Base-by-base conservation (phyloP, 2,888 invertebrate genomes). In the Xylota sylvarum region DNA sequence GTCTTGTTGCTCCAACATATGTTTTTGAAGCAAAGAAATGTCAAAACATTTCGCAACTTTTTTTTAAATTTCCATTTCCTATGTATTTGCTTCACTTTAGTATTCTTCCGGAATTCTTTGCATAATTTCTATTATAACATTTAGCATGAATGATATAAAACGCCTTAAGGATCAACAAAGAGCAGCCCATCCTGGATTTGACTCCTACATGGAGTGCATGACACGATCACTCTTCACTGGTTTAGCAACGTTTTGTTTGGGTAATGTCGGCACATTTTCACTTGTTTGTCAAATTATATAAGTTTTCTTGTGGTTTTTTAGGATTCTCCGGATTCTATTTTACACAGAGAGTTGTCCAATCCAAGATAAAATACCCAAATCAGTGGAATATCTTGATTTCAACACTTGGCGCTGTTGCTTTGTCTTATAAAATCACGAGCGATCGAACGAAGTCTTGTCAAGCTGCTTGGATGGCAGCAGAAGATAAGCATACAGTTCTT, bases 191-290 rank as follows among this genome's bases (percentile, higher is more conserved):
- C 93, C 93, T 4, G 93, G 92, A 19, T 93, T 93, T 85, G 92
- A 92, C 89, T 91, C 91, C 1, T 93, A 93, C 84, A 88, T 93
- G 52, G 92, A 93, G 88, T 93, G 93, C 86, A 93, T 93, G 93
- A 92, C 93, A 40, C 90, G 93, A 81, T 90, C 93, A 0, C 89
- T 93, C 4, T 92, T 93, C 70, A 91, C 92, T 1, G 93, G 93
- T 10, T 70, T 93, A 35, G 91, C 93, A n/a, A 89, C 92, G 4
- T 93, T 93, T 89, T 92, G 93, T 76, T 89, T 93, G 67, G 91
- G 93, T 93, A 87, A 87, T 43, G 72, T 14, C 43, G 23, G 9
- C n/a, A 17, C 60, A 9, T 23, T 88, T 83, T 37, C 37, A 65
- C 17, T 56, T 46, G 12, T 69, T 87, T 78, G 52, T 72, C 12